Conservation (phyloP, 2,113 vertebrate species). For the Oplegnathus fasciatus region DNA sequence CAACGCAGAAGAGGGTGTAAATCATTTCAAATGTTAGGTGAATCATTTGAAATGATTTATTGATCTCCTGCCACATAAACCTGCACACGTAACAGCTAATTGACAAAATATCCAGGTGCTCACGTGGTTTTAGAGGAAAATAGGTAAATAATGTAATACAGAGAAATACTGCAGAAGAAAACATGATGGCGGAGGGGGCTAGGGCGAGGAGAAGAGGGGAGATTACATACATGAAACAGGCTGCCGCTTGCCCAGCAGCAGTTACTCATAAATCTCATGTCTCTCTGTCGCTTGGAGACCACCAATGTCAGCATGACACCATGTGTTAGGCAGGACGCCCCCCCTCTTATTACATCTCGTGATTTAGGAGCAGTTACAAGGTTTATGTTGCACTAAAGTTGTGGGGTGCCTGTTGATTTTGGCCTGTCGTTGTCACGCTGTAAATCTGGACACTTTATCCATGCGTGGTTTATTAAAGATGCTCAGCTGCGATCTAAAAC, state of each 20-base stretch:
- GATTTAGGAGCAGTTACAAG: conserved; percentile 65
- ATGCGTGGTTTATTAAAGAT: neutral
- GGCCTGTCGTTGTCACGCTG: conserved; percentile 53
- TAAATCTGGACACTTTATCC: conserved; percentile 56
- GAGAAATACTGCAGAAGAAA: neutral
- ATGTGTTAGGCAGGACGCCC: neutral
- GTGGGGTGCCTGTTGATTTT: conserved; percentile 20
- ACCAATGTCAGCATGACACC: conserved; percentile 37
- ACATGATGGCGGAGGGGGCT: neutral
- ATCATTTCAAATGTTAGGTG: neutral
- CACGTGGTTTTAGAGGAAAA: neutral
- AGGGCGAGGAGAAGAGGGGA: neutral
- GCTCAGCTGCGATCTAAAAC: neutral
- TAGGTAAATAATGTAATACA: neutral
- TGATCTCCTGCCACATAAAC: neutral
- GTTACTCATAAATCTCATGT: conserved; percentile 57
- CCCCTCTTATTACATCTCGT: neutral
- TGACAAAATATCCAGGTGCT: neutral
- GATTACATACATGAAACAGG: conserved; percentile 22
- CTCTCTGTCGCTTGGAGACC: conserved; percentile 38
- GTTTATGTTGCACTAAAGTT: conserved; percentile 61
- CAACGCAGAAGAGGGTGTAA: neutral
- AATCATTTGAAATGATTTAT: neutral
- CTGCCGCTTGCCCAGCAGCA: conserved; percentile 20
- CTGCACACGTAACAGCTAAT: neutral